Evolutionary conservation across 1,140 invertebrate species (phyloP).

Genomic region (Diachasma alloeum): DNA sequence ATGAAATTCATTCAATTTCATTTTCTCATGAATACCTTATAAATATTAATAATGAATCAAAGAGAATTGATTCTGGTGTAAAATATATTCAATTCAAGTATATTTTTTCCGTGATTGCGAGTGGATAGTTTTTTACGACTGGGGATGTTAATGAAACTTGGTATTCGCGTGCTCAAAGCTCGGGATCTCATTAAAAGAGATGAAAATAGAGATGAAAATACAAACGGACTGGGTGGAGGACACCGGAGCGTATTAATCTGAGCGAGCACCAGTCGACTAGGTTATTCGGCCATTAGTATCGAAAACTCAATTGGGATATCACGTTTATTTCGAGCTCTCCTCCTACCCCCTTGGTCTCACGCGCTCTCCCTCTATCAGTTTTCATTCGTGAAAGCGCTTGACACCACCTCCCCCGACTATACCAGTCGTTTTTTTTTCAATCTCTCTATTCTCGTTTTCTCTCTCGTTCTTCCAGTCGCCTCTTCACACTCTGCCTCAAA

Average conservation of each 20-base stretch:
- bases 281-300: slow-evolving; percentile 7
- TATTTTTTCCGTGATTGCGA: too few relatives aligned
- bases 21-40: too few relatives aligned
- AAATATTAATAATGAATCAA: too few relatives aligned
- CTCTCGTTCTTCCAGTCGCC: neutral
- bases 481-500: neutral
- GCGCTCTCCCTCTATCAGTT: neutral
- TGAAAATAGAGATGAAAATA: neutral
- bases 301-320: slow-evolving; percentile 9
- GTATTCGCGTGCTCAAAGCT: neutral
- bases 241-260: neutral
- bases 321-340: neutral
- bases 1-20: too few relatives aligned
- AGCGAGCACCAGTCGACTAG: neutral
- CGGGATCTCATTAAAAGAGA: neutral
- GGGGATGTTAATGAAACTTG: neutral
- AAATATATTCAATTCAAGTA: too few relatives aligned
- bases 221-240: neutral
- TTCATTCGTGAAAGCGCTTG: neutral
- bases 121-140: too few relatives aligned
- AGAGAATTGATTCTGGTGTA: too few relatives aligned
- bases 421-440: neutral
- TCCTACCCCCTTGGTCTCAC: too few relatives aligned
- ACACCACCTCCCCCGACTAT: neutral
- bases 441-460: neutral